Percentiles rank a stretch among this genome's conserved stretches.
Conservation (phyloP, 2,797 vertebrate species). For the Melopsittacus undulatus region DNA sequence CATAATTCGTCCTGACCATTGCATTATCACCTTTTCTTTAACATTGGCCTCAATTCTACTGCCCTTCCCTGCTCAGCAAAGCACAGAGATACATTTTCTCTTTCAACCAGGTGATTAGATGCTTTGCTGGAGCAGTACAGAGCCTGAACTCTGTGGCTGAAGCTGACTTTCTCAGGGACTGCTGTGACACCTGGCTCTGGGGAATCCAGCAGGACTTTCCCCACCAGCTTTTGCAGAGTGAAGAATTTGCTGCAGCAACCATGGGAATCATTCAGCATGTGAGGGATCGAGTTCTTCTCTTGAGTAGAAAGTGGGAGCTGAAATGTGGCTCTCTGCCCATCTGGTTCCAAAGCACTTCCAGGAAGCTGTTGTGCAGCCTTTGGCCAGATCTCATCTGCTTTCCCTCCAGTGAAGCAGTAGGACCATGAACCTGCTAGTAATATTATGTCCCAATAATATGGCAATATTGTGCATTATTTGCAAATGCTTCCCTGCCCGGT, state of each 20-base stretch:
- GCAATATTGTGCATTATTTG: background rate
- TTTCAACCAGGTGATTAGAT: background rate
- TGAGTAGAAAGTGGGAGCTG: background rate
- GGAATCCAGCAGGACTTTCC: background rate
- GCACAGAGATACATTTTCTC: background rate
- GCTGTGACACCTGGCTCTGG: rapidly evolving
- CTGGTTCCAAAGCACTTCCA: rapidly evolving
- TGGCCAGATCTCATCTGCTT: background rate
- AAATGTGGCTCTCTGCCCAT: background rate
- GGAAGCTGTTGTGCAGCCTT: background rate
- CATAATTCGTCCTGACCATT: background rate
- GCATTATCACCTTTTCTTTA: background rate
- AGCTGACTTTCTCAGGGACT: background rate
- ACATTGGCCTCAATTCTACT: background rate
- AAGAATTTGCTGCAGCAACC: background rate
- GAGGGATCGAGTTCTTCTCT: background rate
- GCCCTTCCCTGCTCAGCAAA: background rate
- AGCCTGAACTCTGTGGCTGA: background rate
- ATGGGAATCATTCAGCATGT: rapidly evolving
- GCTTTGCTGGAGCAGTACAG: background rate
- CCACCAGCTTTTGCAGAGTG: background rate
- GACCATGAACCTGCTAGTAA: background rate
- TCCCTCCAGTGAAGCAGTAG: rapidly evolving
- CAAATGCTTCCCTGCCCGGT: background rate
- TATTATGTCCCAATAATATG: background rate